Percentiles rank a stretch among this genome's conserved stretches.
Conservation (phyloP, 2,888 invertebrate genomes). For the Rhogogaster chlorosoma region DNA sequence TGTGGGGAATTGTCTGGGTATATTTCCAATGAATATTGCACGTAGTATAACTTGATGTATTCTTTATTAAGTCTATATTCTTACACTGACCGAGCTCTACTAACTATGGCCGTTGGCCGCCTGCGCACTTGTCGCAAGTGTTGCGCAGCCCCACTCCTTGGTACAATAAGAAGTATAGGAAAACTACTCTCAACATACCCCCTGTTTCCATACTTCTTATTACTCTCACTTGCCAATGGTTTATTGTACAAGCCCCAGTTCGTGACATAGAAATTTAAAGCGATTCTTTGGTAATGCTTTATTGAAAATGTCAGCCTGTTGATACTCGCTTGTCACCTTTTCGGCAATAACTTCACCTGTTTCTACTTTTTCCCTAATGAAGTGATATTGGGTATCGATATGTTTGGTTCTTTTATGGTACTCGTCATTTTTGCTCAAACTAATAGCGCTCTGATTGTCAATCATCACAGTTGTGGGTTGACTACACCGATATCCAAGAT, state of each 20-base stretch:
- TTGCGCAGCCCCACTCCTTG: too few relatives aligned
- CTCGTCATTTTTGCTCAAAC: constrained; percentile 57
- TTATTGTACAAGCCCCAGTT: background rate
- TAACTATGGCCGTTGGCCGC: too few relatives aligned
- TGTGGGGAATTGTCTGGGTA: too few relatives aligned
- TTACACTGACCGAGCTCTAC: too few relatives aligned
- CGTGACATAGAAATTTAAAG: background rate
- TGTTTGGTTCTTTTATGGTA: constrained; percentile 62
- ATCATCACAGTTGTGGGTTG: constrained; percentile 50
- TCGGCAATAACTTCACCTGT: background rate
- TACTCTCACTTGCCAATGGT: background rate
- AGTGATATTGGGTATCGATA: constrained; percentile 57
- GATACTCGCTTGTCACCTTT: background rate
- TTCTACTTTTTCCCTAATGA: constrained; percentile 54
- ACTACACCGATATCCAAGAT: constrained; percentile 50
- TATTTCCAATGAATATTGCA: too few relatives aligned
- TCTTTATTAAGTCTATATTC: too few relatives aligned
- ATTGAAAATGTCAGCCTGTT: constrained; percentile 23
- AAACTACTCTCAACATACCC: background rate
- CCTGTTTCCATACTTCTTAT: background rate
- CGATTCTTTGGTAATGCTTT: constrained; percentile 27
- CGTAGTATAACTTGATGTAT: too few relatives aligned
- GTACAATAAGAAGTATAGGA: too few relatives aligned
- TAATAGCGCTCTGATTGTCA: constrained; percentile 61
- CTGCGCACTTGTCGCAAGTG: too few relatives aligned